Percentiles rank a stretch among this genome's conserved stretches.
These are phyloP conservation scores for Drosophila peninsularis DNA, from an alignment of 2,888 invertebrate species.

Conservation along the genomic window DNA sequence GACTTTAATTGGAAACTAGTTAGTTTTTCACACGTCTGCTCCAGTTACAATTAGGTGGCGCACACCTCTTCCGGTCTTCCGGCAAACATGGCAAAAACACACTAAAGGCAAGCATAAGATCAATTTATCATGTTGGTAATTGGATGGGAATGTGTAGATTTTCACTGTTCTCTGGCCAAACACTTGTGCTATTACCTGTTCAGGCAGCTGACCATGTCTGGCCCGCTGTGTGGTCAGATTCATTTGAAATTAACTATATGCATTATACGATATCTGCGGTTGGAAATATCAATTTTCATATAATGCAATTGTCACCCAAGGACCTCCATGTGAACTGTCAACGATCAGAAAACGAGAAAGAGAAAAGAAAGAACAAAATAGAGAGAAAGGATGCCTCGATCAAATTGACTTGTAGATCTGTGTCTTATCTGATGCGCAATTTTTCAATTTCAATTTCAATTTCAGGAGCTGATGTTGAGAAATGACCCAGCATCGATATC, in stretches of 20 bases:
- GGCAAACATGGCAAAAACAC: constrained; percentile 41
- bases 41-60: constrained; percentile 57
- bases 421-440: constrained; percentile 71
- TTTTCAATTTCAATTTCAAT: constrained; percentile 69
- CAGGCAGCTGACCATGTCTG: constrained; percentile 3
- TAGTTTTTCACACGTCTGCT: constrained; percentile 73
- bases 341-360: constrained; percentile 17
- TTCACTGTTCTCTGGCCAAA: constrained; percentile 22
- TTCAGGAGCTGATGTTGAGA: constrained; percentile 66
- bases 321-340: constrained; percentile 62
- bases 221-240: constrained; percentile 62
- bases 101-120: constrained; percentile 21
- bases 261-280: constrained; percentile 38
- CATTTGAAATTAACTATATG: constrained; percentile 26
- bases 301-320: constrained; percentile 73
- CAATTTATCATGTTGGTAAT: constrained; percentile 69
- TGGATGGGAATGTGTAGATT: constrained; percentile 30
- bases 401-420: constrained; percentile 22
- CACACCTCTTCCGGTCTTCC: constrained; percentile 65
- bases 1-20: constrained; percentile 49
- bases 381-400: constrained; percentile 19
- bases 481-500: constrained; percentile 66
- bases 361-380: neutral
- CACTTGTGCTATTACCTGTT: constrained; percentile 27
- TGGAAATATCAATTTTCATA: constrained; percentile 71